Base-by-base conservation (phyloP, 2,888 invertebrate species). In the Eumerus sabulonum region DNA sequence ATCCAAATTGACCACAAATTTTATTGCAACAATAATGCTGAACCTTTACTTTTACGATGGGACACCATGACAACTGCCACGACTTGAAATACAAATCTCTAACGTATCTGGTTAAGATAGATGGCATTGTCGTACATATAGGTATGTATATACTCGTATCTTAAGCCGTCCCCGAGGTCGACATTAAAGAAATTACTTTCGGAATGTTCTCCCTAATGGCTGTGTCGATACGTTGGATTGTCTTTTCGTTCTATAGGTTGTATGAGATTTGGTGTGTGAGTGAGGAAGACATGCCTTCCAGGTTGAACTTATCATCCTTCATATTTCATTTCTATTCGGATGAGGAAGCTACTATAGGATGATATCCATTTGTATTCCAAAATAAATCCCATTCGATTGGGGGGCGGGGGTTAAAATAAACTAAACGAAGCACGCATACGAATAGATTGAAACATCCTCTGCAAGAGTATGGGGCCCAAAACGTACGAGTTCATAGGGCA, bases 1-100 rank as follows among this genome's bases (percentile, higher is more conserved):
- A 79, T 74, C 68, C 68, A 74, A 79, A 79, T 70, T 74, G 79
- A 68, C 79, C 79, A 79, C 79, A 79, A 74, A 79, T 74, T 79
- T 68, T 60, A 72, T 72, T 79, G 64, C 72, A 63, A 57, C 59
- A 59, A 68, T 68, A 68, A 68, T 68, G 68, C 59, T 2, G 50
- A 64, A 64, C 72, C 64, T 64, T 72, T 64, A 72, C 51, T 64
- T 71, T 71, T 66, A 66, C 54, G 66, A 66, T 40, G n/a, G 47
- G n/a, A 14, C 19, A 27, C 27, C 27, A 27, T n/a, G n/a, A n/a
- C 27, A 7, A 2, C 27, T 27, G 27, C 3, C 27, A 27, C 27
- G 27, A 7, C 27, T 27, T 27, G 27, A 7, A 27, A 27, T 27
- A 27, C 27, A 27, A 27, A 27, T 27, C 27, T 27, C 27, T 27